A percentile compares a stretch with the other conserved stretches of the same genome.
Evolutionary conservation across 92 coral and sea anemone genomes (phyloP).

Genomic region (Micromussa lordhowensis): DNA sequence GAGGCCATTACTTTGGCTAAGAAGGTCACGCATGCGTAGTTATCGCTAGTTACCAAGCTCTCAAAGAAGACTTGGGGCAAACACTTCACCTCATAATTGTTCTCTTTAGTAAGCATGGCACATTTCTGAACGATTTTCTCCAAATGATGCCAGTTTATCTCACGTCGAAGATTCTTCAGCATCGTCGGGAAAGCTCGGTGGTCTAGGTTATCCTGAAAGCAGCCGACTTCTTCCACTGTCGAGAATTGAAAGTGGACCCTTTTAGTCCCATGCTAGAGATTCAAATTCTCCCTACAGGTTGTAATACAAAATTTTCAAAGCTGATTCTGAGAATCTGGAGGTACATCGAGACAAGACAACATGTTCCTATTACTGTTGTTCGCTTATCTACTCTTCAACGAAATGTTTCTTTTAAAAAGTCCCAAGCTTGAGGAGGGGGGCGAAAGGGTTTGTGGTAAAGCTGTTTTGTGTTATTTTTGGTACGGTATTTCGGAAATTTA

Average conservation of each 20-base stretch:
- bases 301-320: background rate
- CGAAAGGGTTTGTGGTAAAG: no score
- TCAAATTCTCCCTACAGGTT: background rate
- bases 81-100: constrained; percentile 67
- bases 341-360: background rate
- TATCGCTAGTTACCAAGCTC: background rate
- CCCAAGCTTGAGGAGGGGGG: no score
- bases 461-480: no score
- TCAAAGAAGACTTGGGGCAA: background rate
- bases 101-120: constrained; percentile 63
- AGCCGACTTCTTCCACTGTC: constrained; percentile 84
- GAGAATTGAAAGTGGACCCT: background rate
- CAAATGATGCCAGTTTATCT: constrained; percentile 87
- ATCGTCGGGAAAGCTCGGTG: constrained; percentile 40
- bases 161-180: constrained; percentile 63
- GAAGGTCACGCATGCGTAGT: background rate
- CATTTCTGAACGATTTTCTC: constrained; percentile 74
- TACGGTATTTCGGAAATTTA: no score
- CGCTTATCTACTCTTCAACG: background rate
- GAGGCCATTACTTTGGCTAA: background rate
- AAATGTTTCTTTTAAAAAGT: background rate
- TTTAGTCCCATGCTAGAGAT: background rate
- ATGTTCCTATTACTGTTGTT: background rate
- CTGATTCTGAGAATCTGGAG: background rate
- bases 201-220: constrained; percentile 59